Evolutionary conservation across 2,113 vertebrate genomes (phyloP).

Genomic region (Coptodon rendalli): DNA sequence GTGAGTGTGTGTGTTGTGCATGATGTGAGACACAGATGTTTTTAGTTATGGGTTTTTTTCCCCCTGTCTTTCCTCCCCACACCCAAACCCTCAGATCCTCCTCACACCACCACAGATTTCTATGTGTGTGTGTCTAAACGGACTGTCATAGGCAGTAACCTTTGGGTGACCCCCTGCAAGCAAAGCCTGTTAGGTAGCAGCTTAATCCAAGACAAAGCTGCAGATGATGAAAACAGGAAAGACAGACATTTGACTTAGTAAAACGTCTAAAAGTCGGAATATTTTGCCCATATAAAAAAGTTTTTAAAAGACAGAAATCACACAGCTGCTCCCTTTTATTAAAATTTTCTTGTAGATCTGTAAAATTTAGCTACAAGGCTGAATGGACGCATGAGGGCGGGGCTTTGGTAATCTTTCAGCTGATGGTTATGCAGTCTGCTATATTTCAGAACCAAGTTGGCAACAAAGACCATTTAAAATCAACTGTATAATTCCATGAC

Average conservation of each 20-base stretch:
- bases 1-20: conserved; percentile 45
- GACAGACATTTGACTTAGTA: background rate
- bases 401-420: background rate
- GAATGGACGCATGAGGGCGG: background rate
- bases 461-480: background rate
- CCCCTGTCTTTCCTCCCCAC: conserved; percentile 71
- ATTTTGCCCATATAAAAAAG: background rate
- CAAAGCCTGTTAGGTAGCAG: conserved; percentile 73
- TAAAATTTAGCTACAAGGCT: background rate
- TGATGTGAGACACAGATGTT: conserved; percentile 87
- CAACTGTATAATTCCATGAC: background rate
- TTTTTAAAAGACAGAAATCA: background rate
- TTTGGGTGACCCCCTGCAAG: conserved; percentile 71
- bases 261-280: background rate
- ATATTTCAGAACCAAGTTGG: background rate
- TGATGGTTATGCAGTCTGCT: background rate
- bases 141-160: conserved; percentile 69
- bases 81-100: conserved; percentile 75
- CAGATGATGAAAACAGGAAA: background rate
- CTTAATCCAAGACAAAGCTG: conserved; percentile 58
- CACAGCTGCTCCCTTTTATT: background rate
- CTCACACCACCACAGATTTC: conserved; percentile 24
- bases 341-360: background rate
- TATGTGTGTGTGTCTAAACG: conserved; percentile 27
- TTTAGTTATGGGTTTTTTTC: conserved; percentile 76